phyloP scores from a whole-genome alignment of 2,113 vertebrate species.

The Rhizomys pruinosus region DNA sequence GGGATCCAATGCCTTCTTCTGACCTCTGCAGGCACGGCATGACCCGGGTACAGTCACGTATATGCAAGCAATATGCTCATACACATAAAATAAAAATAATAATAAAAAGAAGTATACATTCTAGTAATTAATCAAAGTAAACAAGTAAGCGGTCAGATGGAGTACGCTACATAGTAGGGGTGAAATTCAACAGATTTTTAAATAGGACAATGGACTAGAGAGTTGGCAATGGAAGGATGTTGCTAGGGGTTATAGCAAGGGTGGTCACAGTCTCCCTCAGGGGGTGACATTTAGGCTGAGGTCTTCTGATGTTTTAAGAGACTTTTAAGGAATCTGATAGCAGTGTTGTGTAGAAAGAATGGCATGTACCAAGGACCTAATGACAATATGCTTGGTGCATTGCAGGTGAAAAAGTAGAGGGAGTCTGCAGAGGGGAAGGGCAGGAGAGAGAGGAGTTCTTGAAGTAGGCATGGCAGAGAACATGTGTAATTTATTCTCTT shows the following conservation, averaged over 20 bases:
- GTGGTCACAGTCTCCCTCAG: neutral
- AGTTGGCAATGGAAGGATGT: neutral
- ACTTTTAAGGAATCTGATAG: neutral
- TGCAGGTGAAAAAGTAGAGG: neutral
- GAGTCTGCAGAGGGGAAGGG: neutral
- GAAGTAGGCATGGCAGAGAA: neutral
- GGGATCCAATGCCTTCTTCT: too few relatives aligned
- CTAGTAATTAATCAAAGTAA: slow-evolving; percentile 22
- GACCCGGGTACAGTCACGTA: too few relatives aligned
- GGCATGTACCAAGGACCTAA: neutral
- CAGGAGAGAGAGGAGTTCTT: neutral
- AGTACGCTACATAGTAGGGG: neutral
- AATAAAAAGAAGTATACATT: neutral
- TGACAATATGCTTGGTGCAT: neutral
- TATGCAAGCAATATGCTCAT: too few relatives aligned
- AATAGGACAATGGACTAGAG: neutral
- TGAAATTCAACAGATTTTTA: neutral
- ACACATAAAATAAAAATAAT: too few relatives aligned
- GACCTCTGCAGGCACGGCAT: too few relatives aligned
- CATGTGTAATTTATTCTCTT: neutral
- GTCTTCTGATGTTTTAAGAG: neutral
- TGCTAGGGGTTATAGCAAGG: neutral
- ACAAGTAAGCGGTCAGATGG: neutral
- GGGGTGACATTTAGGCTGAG: neutral
- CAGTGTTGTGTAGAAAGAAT: neutral